Evolutionary conservation across 2,113 vertebrate genomes (phyloP).

Genomic region (Anoplopoma fimbria): DNA sequence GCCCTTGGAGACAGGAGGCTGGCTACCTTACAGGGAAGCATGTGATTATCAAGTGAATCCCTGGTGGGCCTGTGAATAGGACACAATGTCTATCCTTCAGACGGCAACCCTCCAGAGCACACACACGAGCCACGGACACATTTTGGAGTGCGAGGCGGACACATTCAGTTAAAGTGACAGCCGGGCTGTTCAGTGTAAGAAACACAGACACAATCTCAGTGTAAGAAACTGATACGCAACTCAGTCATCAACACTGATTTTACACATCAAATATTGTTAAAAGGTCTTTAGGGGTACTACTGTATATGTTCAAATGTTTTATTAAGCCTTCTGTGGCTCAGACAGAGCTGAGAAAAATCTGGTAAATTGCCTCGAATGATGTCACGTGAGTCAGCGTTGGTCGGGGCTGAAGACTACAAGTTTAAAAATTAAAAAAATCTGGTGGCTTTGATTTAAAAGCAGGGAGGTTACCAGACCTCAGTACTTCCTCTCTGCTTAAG

Average conservation of each 20-base stretch:
- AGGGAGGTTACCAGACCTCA: not conserved
- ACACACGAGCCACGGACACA: conserved; percentile 10
- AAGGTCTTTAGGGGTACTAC: not conserved
- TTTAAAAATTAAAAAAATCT: not conserved
- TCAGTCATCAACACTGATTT: conserved; percentile 1
- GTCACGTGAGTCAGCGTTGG: not conserved
- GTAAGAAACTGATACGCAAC: not conserved
- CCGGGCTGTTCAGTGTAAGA: conserved; percentile 1
- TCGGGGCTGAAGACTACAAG: not conserved
- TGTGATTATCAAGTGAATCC: conserved; percentile 65
- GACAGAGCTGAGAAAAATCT: not conserved
- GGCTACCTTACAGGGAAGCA: conserved; percentile 52
- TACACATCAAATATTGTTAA: not conserved
- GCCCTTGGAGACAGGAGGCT: conserved; percentile 61
- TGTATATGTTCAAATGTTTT: not conserved
- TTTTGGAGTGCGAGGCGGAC: conserved; percentile 19
- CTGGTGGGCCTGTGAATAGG: conserved; percentile 36
- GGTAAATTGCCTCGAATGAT: not conserved
- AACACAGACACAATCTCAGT: not conserved
- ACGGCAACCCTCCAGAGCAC: not conserved
- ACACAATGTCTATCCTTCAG: conserved; percentile 38
- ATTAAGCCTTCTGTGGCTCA: not conserved
- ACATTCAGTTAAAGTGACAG: conserved; percentile 20
- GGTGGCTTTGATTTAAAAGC: not conserved
- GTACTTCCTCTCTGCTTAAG: not conserved